Conservation (phyloP, 2,113 vertebrate genomes). For the Limanda limanda region DNA sequence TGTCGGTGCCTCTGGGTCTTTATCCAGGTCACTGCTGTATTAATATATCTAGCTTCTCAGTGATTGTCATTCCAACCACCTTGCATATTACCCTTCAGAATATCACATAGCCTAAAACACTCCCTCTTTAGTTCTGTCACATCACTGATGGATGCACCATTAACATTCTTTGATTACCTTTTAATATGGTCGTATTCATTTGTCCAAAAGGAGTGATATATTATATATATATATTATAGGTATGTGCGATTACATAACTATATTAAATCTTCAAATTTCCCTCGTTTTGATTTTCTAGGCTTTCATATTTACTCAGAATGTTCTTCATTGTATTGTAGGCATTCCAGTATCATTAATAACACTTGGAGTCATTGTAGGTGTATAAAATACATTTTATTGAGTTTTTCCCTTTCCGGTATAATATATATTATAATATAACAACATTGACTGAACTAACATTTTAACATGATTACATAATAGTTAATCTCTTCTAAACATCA, state of each 20-base stretch:
- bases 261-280: not conserved
- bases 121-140: not conserved
- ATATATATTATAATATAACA: conserved; percentile 2
- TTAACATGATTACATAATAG: not conserved
- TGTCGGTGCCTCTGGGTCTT: not conserved
- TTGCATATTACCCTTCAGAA: not conserved
- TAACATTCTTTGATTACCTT: not conserved
- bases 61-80: not conserved
- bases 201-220: not conserved
- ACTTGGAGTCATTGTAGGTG: conserved; percentile 8
- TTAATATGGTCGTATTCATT: not conserved
- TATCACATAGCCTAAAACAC: not conserved
- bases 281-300: no score
- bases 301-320: not conserved
- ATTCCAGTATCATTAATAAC: not conserved
- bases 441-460: conserved; percentile 8
- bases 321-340: no score
- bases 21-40: not conserved
- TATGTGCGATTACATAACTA: no score
- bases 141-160: not conserved
- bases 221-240: not conserved
- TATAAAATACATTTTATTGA: conserved; percentile 35
- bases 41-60: not conserved
- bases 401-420: not conserved
- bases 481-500: not conserved